A percentile compares a stretch with the other conserved stretches of the same genome.
Evolutionary conservation across 2,113 vertebrate genomes (phyloP).

Genomic region (Otis tarda): DNA sequence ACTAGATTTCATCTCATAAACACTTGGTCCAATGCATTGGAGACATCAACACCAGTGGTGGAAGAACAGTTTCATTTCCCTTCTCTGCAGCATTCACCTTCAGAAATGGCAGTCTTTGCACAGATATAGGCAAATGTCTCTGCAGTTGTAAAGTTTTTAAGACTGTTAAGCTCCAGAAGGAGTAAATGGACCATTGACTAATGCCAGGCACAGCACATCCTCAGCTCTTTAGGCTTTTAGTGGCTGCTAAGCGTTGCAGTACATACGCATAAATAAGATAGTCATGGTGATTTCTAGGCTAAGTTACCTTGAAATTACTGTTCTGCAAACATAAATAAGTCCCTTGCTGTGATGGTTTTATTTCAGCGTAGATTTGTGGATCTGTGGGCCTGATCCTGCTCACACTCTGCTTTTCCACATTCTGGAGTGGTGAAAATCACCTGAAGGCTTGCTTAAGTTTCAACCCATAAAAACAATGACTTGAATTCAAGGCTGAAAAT

Average conservation of each 20-base stretch:
- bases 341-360: background rate
- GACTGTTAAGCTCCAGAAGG: background rate
- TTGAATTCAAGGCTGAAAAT: background rate
- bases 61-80: background rate
- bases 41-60: background rate
- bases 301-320: conserved; percentile 49
- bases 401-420: background rate
- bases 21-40: background rate
- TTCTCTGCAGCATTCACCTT: background rate
- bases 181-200: background rate
- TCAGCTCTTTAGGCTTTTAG: background rate
- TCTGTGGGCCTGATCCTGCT: background rate
- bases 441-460: background rate
- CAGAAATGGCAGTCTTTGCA: background rate
- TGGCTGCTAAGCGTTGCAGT: background rate
- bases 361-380: background rate
- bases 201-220: background rate
- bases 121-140: background rate
- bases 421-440: background rate
- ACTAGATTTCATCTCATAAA: background rate
- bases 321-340: conserved; percentile 17
- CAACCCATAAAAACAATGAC: background rate
- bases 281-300: conserved; percentile 40
- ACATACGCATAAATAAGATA: conserved; percentile 40
- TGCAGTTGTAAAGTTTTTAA: background rate